Base-by-base conservation (phyloP, 1,140 invertebrate species). In the Euglossa dilemma region DNA sequence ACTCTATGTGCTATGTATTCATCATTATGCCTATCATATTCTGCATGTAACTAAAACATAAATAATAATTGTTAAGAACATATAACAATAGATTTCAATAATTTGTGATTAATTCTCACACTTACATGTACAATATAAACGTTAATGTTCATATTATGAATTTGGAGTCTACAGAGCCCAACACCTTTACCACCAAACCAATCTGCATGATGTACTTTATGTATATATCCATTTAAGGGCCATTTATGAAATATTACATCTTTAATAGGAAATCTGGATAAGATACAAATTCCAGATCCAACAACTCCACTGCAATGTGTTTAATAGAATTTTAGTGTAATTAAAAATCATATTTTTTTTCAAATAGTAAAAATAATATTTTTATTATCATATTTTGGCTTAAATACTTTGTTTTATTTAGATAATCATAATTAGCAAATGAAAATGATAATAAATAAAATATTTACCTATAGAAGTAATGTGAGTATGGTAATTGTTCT, bases 161-260 rank as follows among this genome's bases (percentile, higher is more conserved):
- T 93, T 90, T 95, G 92, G 16, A 99, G 95, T 89, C 96, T 96
- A 90, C 97, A 98, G n/a, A 99, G 93, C 18, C 98, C 98, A 73
- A 99, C 96, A 57, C 98, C 98, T 96, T 99, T 99, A 12, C 98
- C 99, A 73, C 98, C 99, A 95, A 99, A 99, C 99, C 99, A 99
- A 93, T 99, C 99, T 3, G 98, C 99, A 94, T 99, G 98, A 69
- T 98, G 97, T 85, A 99, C 95, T 94, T 99, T 99, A 93, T 99
- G 99, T 74, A 98, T 97, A 92, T 99, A 99, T 6, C 99, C 99
- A 95, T 99, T 99, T n/a, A 99, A 94, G 52, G 98, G 96, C 97
- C 98, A 99, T 81, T 97, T 96, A 93, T 99, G 97, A 89, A 98
- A 98, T 91, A 99, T 97, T 1, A 97, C 97, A 92, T 98, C 97